Base-by-base conservation (phyloP, 2,113 vertebrate genomes). In the Choloepus hoffmanni region DNA sequence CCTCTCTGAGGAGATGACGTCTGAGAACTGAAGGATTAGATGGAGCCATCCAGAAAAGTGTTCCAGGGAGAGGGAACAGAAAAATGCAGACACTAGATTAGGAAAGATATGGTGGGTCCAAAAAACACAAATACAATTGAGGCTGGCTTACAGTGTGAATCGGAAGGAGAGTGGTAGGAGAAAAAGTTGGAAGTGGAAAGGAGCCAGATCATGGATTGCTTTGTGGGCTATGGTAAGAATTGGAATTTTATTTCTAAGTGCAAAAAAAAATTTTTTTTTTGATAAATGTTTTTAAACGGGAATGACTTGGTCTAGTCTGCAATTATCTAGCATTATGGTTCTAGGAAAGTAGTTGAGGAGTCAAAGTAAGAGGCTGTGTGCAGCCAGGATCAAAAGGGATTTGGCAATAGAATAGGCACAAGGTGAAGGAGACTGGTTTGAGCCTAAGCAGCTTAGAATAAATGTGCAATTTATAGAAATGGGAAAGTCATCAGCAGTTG, bases 171-270 rank as follows among this genome's bases (percentile, higher is more conserved):
- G 43, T 84, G 43, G 70, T 67, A 50, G 74, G 55, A 89, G 63
- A 85, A 67, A 24, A 89, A 78, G 45, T 28, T 89, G 78, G 89
- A 95, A 67, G 33, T 74, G 13, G 36, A 24, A 74, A 70, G 45
- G 70, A 95, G 26, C 30, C 53, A 50, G 72, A 50, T 85, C n/a
- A 21, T 40, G n/a, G 50, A 89, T 81, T 74, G 15, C 58, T 83
- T 89, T 48, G 55, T 73, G 55, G 55, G 7, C 72, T 73, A 36
- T 85, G 81, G 73, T 78, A 81, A 89, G 58, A 81, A 81, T 92
- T 77, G 78, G 36, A 92, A 43, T 89, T 92, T 92, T 60, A 92
- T 94, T 96, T 74, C 36, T 79, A 92, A 85, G 79, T 89, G n/a
- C 3, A 84, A 78, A 95, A 84, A 87, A 28, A 28, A 40, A 36